Evolutionary conservation across 2,797 vertebrate species (phyloP).

Genomic region (Helicolenus hilgendorfi): DNA sequence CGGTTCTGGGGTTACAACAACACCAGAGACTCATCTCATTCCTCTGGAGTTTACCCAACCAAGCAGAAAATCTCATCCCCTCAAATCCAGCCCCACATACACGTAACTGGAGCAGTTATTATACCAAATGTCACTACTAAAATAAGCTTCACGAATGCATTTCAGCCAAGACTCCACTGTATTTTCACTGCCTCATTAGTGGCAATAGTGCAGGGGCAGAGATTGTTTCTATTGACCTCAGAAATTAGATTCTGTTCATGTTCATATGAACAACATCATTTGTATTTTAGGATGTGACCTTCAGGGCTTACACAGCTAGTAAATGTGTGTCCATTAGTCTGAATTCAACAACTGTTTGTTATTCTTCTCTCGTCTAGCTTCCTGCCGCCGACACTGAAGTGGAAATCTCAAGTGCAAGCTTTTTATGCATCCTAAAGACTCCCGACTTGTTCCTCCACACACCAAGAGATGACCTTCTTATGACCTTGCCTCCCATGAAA

Average conservation of each 20-base stretch:
- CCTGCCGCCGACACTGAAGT: conserved; percentile 8
- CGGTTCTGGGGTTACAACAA: neutral
- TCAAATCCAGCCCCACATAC: neutral
- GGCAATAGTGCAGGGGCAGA: neutral
- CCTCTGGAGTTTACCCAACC: neutral
- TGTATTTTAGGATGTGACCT: neutral
- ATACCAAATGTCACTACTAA: neutral
- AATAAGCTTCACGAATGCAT: neutral
- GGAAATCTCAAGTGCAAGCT: neutral
- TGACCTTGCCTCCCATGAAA: conserved; percentile 29
- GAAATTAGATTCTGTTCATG: neutral
- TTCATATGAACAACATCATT: neutral
- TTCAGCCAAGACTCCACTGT: neutral
- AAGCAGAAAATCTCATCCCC: neutral
- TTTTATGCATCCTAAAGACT: neutral
- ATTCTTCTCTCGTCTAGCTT: conserved; percentile 6
- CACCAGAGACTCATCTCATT: neutral
- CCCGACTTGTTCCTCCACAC: neutral
- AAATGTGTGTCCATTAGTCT: neutral
- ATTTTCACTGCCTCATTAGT: neutral
- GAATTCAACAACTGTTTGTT: neutral
- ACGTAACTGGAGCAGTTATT: neutral
- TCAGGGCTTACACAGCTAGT: neutral
- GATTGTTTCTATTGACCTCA: neutral
- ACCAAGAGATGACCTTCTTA: neutral